Evolutionary conservation across 2,797 vertebrate genomes (phyloP), one percentile per base, ranked within the genome.

Genomic region (Scarus forsteni): DNA sequence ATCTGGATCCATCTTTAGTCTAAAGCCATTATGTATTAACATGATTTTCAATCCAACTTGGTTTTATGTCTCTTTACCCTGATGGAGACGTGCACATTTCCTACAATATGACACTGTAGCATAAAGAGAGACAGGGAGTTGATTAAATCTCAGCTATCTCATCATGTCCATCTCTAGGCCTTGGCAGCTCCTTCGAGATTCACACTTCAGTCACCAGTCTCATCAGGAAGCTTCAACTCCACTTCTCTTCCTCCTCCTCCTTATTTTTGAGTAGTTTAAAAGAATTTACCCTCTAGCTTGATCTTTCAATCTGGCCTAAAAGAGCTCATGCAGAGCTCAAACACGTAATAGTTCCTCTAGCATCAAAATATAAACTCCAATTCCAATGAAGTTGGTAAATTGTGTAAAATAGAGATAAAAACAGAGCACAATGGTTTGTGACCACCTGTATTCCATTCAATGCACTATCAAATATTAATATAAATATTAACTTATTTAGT

Each of bases 151-250:
- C 11, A 8, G 42, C 19, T 61, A 55, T 66, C 60, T 69, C 44
- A 35, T 13, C 10, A 8, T 15, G 39, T 59, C 34, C 10, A 55
- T 68, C 51, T 68, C 51, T 61, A 60, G 14, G 49, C 60, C 42
- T 16, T 42, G 27, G 36, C 60, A 71, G 46, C 36, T 75, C 58
- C 19, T 57, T 54, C 36, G 59, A 64, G 54, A 56, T 53, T 78
- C 66, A 58, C 72, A 80, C 43, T 71, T 75, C 27, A 66, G 59
- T 12, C 19, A 58, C 48, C 61, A 72, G 34, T 66, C 40, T 16
- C 40, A 63, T 58, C 50, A 60, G 38, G 14, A 8, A 50, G 40
- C 38, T 60, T 54, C 55, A 5, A 78, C 56, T 14, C 46, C 13
- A 49, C 27, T 15, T 50, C 35, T 38, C 50, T 14, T 40, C 42